Conservation (phyloP, 2,888 invertebrate species). For the Drosophila trichaetosa region DNA sequence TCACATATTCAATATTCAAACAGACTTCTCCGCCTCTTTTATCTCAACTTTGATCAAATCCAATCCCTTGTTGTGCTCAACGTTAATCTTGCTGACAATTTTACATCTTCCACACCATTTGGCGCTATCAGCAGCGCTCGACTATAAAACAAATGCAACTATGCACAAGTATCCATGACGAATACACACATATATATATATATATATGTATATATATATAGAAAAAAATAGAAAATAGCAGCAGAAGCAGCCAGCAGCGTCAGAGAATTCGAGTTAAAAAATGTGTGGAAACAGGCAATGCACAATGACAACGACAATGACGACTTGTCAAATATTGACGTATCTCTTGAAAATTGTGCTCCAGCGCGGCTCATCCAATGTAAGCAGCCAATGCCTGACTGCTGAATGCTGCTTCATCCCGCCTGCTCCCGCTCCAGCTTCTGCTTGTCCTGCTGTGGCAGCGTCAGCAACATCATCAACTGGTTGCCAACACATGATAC, state of each 20-base stretch:
- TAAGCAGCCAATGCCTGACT: constrained; percentile 74
- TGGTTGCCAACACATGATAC: constrained; percentile 75
- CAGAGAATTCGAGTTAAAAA: constrained; percentile 24
- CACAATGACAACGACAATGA: constrained; percentile 73
- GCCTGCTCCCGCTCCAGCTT: background rate
- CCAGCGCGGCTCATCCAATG: constrained; percentile 78
- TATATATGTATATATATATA: background rate
- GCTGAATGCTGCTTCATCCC: background rate
- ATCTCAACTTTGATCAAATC: constrained; percentile 5
- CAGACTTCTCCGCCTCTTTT: background rate
- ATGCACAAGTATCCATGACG: constrained; percentile 61
- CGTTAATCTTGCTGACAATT: constrained; percentile 40
- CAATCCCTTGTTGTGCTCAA: constrained; percentile 16
- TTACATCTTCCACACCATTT: constrained; percentile 58
- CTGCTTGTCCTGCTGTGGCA: constrained; percentile 39
- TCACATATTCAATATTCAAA: background rate
- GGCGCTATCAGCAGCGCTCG: constrained; percentile 37
- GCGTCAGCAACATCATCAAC: constrained; percentile 82
- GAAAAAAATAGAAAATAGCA: constrained; percentile 9
- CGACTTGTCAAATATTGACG: constrained; percentile 82
- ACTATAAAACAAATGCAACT: constrained; percentile 64
- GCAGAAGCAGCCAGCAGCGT: constrained; percentile 4
- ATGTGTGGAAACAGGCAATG: constrained; percentile 48
- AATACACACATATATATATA: background rate
- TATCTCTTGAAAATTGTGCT: constrained; percentile 82